A percentile compares a stretch with the other conserved stretches of the same genome.
Evolutionary conservation across 2,113 vertebrate species (phyloP).

Genomic region (Pelecanus crispus): DNA sequence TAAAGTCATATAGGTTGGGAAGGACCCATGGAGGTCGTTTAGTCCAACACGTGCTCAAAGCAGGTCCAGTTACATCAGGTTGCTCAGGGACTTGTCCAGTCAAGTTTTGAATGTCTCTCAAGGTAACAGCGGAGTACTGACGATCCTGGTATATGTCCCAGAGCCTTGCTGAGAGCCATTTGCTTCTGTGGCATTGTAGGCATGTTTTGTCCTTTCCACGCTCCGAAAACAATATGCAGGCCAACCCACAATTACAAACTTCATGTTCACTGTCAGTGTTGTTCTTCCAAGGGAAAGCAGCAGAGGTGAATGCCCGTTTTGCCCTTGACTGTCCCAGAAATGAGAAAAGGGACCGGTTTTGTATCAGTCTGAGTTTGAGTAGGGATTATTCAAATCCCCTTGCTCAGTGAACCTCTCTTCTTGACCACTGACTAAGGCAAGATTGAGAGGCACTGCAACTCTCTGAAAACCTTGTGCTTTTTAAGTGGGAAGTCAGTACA

Average conservation of each 20-base stretch:
- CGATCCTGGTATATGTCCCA: background rate
- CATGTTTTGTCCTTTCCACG: background rate
- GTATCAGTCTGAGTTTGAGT: background rate
- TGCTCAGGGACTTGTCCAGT: background rate
- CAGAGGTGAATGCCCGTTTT: background rate
- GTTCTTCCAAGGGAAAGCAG: background rate
- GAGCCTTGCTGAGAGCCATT: background rate
- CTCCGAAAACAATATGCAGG: background rate
- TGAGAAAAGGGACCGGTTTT: background rate
- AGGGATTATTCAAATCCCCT: background rate
- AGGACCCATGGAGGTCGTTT: background rate
- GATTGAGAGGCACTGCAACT: background rate
- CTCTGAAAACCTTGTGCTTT: background rate
- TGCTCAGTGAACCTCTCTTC: background rate
- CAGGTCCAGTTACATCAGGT: background rate
- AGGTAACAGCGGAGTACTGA: fast-evolving
- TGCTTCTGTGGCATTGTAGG: background rate
- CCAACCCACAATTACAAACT: background rate
- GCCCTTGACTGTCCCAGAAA: background rate
- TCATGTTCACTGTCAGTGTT: background rate
- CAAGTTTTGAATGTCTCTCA: background rate
- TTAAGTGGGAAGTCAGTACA: background rate
- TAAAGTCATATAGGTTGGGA: background rate
- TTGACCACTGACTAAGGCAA: background rate
- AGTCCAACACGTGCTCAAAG: background rate